phyloP scores from a whole-genome alignment of 1,140 invertebrate species.

The Heterodera schachtii region DNA sequence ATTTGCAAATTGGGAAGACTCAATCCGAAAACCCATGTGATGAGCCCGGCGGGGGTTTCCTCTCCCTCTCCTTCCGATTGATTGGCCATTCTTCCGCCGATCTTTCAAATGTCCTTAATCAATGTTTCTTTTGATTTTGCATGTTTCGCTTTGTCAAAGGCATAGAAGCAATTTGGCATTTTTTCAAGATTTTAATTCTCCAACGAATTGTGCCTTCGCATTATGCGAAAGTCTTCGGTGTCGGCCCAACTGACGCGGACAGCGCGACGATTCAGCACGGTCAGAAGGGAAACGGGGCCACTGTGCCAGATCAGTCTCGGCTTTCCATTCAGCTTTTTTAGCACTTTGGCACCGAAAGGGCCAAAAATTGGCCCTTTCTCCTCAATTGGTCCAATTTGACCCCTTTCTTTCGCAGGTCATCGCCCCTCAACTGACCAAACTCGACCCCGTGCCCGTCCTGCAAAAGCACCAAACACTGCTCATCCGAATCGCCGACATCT shows the following conservation, averaged over 20 bases:
- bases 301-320: too few species aligned
- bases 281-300: neutral
- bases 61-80: too few species aligned
- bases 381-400: too few species aligned
- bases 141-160: too few species aligned
- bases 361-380: too few species aligned
- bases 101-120: too few species aligned
- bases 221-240: conserved; percentile 52
- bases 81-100: too few species aligned
- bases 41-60: too few species aligned
- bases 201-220: neutral
- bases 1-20: too few species aligned
- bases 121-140: too few species aligned
- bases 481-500: conserved; percentile 49
- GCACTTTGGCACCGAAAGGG: too few species aligned
- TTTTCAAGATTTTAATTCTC: conserved; percentile 15
- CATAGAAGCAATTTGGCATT: neutral
- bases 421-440: conserved; percentile 57
- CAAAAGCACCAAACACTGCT: conserved; percentile 38
- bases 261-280: conserved; percentile 54
- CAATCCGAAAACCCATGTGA: neutral
- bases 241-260: conserved; percentile 54
- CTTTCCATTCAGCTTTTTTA: neutral
- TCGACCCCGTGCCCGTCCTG: conserved; percentile 48
- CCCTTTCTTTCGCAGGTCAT: conserved; percentile 15